phyloP scores from a whole-genome alignment of 1,140 invertebrate species.

The Ceratina calcarata region DNA sequence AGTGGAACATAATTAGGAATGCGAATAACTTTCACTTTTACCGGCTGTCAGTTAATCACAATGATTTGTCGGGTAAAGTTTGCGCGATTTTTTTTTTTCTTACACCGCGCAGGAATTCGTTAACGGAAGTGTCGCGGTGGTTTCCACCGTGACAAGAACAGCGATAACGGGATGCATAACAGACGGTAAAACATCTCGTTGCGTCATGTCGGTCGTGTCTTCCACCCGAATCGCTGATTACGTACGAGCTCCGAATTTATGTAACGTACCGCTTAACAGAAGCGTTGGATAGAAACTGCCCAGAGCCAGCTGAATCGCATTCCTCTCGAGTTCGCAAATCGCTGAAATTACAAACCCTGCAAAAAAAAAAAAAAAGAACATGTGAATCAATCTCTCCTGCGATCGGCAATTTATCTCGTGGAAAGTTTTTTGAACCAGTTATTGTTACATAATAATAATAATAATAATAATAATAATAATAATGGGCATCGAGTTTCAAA shows the following conservation, averaged over 20 bases:
- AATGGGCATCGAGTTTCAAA: too few relatives aligned
- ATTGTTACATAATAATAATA: too few relatives aligned
- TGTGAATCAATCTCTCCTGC: neutral
- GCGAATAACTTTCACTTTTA: constrained; percentile 27
- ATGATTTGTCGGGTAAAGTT: neutral
- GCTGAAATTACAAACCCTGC: constrained; percentile 94
- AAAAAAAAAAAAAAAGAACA: constrained; percentile 28
- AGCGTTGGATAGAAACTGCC: constrained; percentile 97
- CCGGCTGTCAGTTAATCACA: neutral
- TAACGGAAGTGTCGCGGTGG: neutral
- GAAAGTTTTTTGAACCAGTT: neutral
- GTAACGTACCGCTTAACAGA: constrained; percentile 86
- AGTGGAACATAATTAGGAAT: neutral
- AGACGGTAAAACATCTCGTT: neutral
- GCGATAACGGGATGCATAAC: neutral
- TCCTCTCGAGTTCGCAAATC: constrained; percentile 94
- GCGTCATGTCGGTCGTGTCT: neutral
- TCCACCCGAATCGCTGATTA: neutral
- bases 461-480: too few relatives aligned
- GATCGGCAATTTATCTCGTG: neutral
- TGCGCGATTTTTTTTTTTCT: neutral
- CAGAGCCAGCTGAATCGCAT: constrained; percentile 95
- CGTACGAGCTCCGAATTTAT: neutral
- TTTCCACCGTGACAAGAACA: neutral
- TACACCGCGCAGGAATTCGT: neutral